Conservation (phyloP, 2,888 invertebrate species). For the Glaucopsyche alexis region DNA sequence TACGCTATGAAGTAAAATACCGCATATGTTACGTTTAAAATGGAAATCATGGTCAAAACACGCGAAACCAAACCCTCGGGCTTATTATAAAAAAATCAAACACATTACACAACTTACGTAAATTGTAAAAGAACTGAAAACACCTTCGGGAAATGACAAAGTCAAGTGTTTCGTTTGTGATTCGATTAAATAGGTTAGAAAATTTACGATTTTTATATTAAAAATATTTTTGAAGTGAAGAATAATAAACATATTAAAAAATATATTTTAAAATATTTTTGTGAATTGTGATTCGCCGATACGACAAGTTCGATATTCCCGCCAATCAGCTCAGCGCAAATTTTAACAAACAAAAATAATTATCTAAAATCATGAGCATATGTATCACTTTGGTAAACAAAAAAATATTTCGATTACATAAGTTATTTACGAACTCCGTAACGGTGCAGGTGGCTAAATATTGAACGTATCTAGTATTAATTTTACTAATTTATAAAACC, state of each 20-base stretch:
- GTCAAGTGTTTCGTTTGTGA: background rate
- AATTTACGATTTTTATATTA: background rate
- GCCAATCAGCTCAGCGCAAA: background rate
- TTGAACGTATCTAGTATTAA: no score
- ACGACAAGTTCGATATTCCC: background rate
- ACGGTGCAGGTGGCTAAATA: background rate
- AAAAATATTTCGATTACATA: background rate
- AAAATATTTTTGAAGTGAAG: background rate
- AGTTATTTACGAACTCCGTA: background rate
- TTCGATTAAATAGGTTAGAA: slow-evolving; percentile 8
- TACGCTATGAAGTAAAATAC: slow-evolving; percentile 40
- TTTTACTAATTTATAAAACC: background rate
- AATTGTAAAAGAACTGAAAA: background rate
- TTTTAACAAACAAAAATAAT: background rate
- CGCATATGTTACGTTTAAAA: slow-evolving; percentile 23
- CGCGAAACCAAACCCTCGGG: background rate
- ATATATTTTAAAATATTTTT: background rate
- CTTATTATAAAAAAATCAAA: slow-evolving; percentile 19
- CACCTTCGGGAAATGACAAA: background rate
- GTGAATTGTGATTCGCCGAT: background rate
- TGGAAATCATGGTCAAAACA: slow-evolving; percentile 26
- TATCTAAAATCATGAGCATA: background rate
- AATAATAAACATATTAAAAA: background rate
- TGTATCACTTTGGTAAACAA: background rate
- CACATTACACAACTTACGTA: slow-evolving; percentile 11